Percentiles rank a stretch among this genome's conserved stretches.
These are phyloP conservation scores for Aporrectodea caliginosa DNA, from an alignment of 1,140 invertebrate genomes.

Conservation along the genomic window DNA sequence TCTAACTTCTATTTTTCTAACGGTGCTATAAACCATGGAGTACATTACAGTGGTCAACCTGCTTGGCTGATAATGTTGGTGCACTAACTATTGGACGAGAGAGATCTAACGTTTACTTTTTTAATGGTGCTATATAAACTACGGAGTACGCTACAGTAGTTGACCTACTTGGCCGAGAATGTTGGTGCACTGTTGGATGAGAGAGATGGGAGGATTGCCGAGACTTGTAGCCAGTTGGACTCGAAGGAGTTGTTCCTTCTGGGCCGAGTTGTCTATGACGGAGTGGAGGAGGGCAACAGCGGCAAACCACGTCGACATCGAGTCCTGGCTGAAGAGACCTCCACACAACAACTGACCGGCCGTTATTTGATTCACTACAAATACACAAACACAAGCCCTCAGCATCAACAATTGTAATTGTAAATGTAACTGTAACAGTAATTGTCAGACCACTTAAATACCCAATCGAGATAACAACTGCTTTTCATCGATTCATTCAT, in stretches of 20 bases:
- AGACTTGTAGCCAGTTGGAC: constrained; percentile 84
- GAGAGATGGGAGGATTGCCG: constrained; percentile 76
- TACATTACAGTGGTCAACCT: too few relatives aligned
- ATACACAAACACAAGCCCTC: background rate
- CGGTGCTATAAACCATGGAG: too few relatives aligned
- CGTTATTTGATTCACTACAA: constrained; percentile 47
- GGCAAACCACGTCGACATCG: constrained; percentile 96
- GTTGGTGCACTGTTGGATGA: constrained; percentile 80
- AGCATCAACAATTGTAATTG: too few relatives aligned
- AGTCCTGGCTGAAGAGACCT: constrained; percentile 84
- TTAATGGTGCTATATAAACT: too few relatives aligned
- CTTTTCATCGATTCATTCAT: too few relatives aligned
- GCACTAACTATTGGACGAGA: constrained; percentile 81
- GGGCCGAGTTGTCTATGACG: constrained; percentile 76
- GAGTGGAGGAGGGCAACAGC: constrained; percentile 84
- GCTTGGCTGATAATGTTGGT: constrained; percentile 63
- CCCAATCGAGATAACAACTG: too few relatives aligned
- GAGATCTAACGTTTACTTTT: too few relatives aligned
- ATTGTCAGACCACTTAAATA: too few relatives aligned
- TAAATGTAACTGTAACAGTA: too few relatives aligned
- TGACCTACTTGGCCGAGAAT: constrained; percentile 75
- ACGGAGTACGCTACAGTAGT: too few relatives aligned
- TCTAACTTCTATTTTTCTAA: too few relatives aligned
- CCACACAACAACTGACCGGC: constrained; percentile 88
- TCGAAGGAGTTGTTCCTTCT: constrained; percentile 88